Percentiles rank a stretch among this genome's conserved stretches.
These are phyloP conservation scores for Troides aeacus DNA, from an alignment of 2,888 invertebrate genomes.

Conservation along the genomic window DNA sequence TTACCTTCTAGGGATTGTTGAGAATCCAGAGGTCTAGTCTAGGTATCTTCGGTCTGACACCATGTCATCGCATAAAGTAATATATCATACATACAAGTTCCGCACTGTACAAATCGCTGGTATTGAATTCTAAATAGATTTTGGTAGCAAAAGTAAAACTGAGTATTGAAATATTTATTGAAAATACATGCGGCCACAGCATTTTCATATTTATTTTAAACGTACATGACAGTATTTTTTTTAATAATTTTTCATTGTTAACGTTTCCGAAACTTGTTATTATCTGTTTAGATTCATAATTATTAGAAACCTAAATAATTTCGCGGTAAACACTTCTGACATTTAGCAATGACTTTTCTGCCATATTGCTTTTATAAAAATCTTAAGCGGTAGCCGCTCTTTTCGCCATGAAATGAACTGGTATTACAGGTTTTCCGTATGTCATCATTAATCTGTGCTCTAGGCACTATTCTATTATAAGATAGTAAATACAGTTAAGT, in stretches of 20 bases:
- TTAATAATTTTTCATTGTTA: not conserved
- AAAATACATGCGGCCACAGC: conserved; percentile 10
- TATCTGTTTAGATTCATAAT: too few relatives aligned
- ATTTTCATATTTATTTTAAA: not conserved
- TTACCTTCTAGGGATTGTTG: not conserved
- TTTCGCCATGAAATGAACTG: not conserved
- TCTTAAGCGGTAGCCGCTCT: not conserved
- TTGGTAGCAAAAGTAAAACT: conserved; percentile 12
- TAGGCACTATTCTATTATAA: conserved; percentile 6
- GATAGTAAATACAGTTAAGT: conserved; percentile 54
- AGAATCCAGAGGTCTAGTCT: conserved; percentile 1
- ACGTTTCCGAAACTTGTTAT: too few relatives aligned
- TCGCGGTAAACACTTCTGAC: not conserved
- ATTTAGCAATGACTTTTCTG: not conserved
- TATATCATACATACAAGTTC: conserved; percentile 5
- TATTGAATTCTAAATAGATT: conserved; percentile 13
- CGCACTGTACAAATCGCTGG: conserved; percentile 21
- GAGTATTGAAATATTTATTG: conserved; percentile 7
- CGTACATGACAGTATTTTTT: not conserved
- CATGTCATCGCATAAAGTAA: conserved; percentile 6
- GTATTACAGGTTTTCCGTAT: not conserved
- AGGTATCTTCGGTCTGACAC: conserved; percentile 5
- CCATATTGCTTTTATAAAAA: not conserved
- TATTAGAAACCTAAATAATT: too few relatives aligned
- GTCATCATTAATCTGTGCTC: not conserved